Percentiles rank a stretch among this genome's conserved stretches.
Conservation (phyloP, 2,113 vertebrate species). For the Chitala chitala region DNA sequence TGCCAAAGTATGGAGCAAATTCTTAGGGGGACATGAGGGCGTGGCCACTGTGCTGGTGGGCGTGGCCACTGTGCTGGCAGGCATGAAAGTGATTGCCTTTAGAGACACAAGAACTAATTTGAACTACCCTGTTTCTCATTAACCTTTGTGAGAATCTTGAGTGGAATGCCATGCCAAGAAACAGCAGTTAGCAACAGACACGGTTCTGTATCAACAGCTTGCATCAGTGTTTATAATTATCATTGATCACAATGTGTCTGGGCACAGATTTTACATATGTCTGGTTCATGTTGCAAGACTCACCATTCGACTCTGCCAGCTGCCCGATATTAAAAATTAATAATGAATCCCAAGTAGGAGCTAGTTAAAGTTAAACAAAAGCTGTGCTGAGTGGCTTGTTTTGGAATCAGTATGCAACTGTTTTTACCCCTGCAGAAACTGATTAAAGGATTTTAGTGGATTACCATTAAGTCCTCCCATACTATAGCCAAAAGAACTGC, state of each 20-base stretch:
- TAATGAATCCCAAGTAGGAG: background rate
- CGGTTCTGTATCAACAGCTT: background rate
- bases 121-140: background rate
- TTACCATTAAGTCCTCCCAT: background rate
- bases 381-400: slow-evolving; percentile 1
- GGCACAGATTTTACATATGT: background rate
- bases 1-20: too few species aligned
- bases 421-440: background rate
- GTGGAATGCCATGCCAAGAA: background rate
- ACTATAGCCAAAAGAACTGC: background rate
- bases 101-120: background rate
- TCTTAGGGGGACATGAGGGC: too few species aligned
- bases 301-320: background rate
- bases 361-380: background rate
- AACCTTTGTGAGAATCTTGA: background rate
- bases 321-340: background rate
- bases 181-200: background rate
- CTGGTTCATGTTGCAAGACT: slow-evolving; percentile 3
- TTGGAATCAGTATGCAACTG: slow-evolving; percentile 7
- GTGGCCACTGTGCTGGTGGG: too few species aligned
- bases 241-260: background rate
- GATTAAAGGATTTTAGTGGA: slow-evolving; percentile 2
- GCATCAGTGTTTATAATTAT: background rate
- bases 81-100: too few species aligned
- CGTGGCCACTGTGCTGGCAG: too few species aligned